phyloP scores from a whole-genome alignment of 1,140 invertebrate species.

The Tetranychus cinnabarinus region DNA sequence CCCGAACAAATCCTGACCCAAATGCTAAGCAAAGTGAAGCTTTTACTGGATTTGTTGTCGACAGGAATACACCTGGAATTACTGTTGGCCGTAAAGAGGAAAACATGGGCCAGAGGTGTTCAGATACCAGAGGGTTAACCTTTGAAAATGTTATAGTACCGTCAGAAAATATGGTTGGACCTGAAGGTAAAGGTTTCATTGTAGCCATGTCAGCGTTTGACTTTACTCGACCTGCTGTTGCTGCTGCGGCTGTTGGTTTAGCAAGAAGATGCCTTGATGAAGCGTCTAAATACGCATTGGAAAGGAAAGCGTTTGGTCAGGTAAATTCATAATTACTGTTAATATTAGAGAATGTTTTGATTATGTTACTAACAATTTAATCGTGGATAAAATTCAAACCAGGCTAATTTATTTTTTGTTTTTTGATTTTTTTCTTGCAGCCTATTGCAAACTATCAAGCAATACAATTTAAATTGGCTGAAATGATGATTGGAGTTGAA shows the following conservation, averaged over 20 bases:
- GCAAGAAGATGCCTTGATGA: conserved; percentile 73
- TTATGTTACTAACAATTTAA: too few species aligned
- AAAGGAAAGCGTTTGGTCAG: conserved; percentile 72
- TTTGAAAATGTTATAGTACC: conserved; percentile 96
- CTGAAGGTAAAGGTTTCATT: conserved; percentile 55
- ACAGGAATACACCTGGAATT: conserved; percentile 52
- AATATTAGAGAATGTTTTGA: too few species aligned
- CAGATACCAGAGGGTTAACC: conserved; percentile 81
- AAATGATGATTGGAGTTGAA: conserved; percentile 84
- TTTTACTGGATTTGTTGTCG: conserved; percentile 89
- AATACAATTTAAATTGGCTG: conserved; percentile 77
- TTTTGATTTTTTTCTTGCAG: too few species aligned
- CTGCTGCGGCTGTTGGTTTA: conserved; percentile 54
- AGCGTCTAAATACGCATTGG: conserved; percentile 70
- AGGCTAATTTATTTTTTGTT: too few species aligned
- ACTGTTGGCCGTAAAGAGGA: conserved; percentile 67
- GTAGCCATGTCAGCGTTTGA: conserved; percentile 93
- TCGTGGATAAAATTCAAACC: too few species aligned
- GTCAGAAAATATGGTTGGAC: conserved; percentile 71
- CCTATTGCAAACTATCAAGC: conserved; percentile 45
- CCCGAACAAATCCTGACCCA: conserved; percentile 71
- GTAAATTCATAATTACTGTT: too few species aligned
- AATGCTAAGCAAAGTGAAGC: conserved; percentile 66
- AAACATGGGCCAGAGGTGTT: conserved; percentile 91
- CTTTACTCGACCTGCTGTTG: conserved; percentile 70